These are phyloP conservation scores for Eretmodus cyanostictus DNA, from an alignment of 2,113 vertebrate species.

Conservation along the genomic window DNA sequence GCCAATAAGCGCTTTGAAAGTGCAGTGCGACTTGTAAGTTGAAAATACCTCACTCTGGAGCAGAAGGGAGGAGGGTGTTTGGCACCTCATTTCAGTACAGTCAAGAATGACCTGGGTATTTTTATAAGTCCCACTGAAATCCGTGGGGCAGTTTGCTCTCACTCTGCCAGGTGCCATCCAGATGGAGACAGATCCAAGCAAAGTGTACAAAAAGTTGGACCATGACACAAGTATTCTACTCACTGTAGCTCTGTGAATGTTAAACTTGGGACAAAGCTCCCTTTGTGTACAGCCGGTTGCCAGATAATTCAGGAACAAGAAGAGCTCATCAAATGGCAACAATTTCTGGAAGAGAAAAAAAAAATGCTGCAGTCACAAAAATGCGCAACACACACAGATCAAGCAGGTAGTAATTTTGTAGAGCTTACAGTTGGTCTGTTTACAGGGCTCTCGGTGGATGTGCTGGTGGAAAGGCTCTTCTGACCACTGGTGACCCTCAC, in stretches of 20 bases:
- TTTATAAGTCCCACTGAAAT: background rate
- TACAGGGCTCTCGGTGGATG: too few species aligned
- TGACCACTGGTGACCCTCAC: too few species aligned
- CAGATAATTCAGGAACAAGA: too few species aligned
- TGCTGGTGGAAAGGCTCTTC: too few species aligned
- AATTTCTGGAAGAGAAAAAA: too few species aligned
- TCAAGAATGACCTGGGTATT: background rate
- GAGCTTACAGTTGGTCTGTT: too few species aligned
- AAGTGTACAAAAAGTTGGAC: background rate
- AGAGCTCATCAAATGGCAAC: too few species aligned
- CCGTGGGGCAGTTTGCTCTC: background rate
- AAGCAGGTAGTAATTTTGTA: too few species aligned
- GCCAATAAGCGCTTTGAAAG: background rate
- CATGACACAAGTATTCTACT: background rate
- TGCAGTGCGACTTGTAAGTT: background rate
- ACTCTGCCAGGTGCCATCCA: background rate
- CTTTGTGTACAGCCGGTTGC: background rate
- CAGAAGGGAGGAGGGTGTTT: background rate
- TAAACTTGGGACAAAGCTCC: background rate
- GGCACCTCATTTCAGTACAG: background rate
- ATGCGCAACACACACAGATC: too few species aligned
- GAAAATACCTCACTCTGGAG: background rate
- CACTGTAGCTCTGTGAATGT: background rate
- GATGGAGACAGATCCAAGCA: background rate
- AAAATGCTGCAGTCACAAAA: too few species aligned